Conservation (phyloP, 2,888 invertebrate genomes). For the Helleia helle region DNA sequence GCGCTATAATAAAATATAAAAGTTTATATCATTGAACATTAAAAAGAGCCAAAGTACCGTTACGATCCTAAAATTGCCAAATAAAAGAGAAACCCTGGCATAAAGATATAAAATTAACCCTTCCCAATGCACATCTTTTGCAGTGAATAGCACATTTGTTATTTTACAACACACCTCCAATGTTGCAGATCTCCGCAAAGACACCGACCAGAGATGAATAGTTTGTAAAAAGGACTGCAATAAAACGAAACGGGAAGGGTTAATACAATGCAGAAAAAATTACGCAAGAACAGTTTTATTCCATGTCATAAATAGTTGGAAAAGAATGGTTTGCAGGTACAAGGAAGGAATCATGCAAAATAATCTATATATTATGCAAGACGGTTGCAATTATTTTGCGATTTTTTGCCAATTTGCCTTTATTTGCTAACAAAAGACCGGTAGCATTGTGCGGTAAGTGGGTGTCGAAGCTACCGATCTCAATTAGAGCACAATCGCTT, state of each 20-base stretch:
- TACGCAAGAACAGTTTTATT: conserved; percentile 63
- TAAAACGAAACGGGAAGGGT: conserved; percentile 65
- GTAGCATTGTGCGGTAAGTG: not conserved
- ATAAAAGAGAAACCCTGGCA: conserved; percentile 53
- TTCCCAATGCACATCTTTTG: conserved; percentile 52
- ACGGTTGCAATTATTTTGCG: conserved; percentile 4
- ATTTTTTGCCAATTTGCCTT: conserved; percentile 1
- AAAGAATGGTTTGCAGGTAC: conserved; percentile 60
- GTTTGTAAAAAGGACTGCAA: conserved; percentile 45
- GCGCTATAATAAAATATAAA: too few relatives aligned
- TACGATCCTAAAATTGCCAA: conserved; percentile 39
- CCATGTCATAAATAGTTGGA: not conserved
- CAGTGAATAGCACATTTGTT: conserved; percentile 66
- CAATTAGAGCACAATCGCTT: conserved; percentile 3
- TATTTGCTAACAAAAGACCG: not conserved
- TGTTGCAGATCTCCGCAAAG: conserved; percentile 64
- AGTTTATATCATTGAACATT: too few relatives aligned
- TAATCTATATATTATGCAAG: not conserved
- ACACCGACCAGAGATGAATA: conserved; percentile 39
- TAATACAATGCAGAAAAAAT: conserved; percentile 67
- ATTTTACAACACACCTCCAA: conserved; percentile 52
- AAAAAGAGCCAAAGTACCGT: conserved; percentile 47
- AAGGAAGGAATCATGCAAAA: conserved; percentile 28
- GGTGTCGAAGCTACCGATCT: not conserved
- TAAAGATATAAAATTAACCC: conserved; percentile 47